Conservation (phyloP, 2,113 vertebrate genomes). For the Sinocyclocheilus rhinocerous region DNA sequence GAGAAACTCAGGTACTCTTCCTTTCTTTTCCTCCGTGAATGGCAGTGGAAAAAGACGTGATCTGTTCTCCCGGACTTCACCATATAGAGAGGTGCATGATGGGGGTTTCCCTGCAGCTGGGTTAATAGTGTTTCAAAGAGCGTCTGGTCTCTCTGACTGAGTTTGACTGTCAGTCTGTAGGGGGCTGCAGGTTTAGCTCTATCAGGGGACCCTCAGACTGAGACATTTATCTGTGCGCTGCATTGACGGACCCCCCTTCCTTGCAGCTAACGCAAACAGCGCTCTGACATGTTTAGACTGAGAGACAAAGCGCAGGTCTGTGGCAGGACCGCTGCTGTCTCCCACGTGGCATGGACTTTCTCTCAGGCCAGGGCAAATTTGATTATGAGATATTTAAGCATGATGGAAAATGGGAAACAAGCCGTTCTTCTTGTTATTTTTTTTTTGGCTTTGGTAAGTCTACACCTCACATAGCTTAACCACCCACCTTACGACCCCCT, state of each 20-base stretch:
- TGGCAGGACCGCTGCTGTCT: conserved; percentile 70
- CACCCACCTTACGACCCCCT: conserved; percentile 4
- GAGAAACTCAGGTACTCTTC: neutral
- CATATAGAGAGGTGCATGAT: neutral
- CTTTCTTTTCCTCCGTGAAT: neutral
- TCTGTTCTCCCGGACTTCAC: neutral
- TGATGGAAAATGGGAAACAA: conserved; percentile 73
- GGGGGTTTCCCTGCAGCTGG: neutral
- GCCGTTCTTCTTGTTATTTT: conserved; percentile 37
- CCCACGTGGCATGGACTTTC: conserved; percentile 67
- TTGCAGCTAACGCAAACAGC: conserved; percentile 74
- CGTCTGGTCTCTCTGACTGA: conserved; percentile 22
- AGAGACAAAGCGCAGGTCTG: conserved; percentile 77
- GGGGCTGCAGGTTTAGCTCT: conserved; percentile 36
- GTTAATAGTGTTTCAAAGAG: conserved; percentile 40
- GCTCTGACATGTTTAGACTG: conserved; percentile 74
- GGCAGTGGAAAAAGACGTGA: neutral
- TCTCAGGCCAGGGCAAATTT: conserved; percentile 69
- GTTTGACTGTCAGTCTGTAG: conserved; percentile 37
- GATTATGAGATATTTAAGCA: conserved; percentile 77
- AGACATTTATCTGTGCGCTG: conserved; percentile 74
- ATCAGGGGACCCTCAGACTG: conserved; percentile 65
- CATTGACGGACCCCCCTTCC: conserved; percentile 67
- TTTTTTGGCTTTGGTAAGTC: conserved; percentile 38
- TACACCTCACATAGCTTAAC: conserved; percentile 34